Percentiles rank a stretch among this genome's conserved stretches.
These are phyloP conservation scores for Hydropotes inermis DNA, from an alignment of 2,113 vertebrate species.

Conservation along the genomic window DNA sequence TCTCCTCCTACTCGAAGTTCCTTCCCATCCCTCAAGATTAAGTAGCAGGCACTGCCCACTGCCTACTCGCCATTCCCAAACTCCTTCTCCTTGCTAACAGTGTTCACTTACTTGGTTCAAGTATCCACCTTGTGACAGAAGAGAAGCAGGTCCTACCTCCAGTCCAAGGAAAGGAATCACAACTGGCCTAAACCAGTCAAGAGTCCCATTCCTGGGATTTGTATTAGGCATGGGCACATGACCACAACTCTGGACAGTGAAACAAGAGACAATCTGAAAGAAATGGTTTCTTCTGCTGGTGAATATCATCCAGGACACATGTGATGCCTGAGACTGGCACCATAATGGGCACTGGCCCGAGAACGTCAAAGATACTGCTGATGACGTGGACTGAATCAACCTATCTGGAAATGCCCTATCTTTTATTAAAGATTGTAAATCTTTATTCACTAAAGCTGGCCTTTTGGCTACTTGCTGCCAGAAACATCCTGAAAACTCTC, in stretches of 20 bases:
- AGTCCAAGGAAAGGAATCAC: background rate
- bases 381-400: background rate
- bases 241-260: background rate
- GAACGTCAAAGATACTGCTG: background rate
- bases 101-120: background rate
- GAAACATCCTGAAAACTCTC: background rate
- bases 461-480: background rate
- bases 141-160: background rate
- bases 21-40: background rate
- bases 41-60: background rate
- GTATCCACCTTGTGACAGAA: background rate
- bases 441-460: background rate
- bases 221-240: background rate
- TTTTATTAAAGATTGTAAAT: background rate
- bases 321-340: background rate
- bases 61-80: background rate
- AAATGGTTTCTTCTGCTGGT: background rate
- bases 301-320: background rate
- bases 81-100: background rate
- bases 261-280: background rate
- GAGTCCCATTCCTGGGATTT: background rate
- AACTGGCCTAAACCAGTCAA: background rate
- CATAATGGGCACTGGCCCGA: background rate
- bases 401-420: background rate
- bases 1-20: background rate